Evolutionary conservation across 2,797 vertebrate genomes (phyloP).

Genomic region (Astyanax mexicanus): DNA sequence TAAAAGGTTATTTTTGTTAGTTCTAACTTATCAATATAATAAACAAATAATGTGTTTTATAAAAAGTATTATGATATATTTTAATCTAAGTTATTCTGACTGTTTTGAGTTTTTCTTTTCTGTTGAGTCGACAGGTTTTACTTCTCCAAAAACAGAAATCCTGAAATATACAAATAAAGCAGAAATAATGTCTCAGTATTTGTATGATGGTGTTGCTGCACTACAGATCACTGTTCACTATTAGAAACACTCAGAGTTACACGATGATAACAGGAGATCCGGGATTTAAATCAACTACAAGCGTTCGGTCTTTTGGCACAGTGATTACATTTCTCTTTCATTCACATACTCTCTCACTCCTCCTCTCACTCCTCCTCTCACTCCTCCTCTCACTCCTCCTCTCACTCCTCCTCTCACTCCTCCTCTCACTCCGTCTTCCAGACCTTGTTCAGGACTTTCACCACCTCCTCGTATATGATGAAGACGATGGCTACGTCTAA

Average conservation of each 20-base stretch:
- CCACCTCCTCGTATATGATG: constrained; percentile 95
- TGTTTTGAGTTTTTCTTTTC: too few relatives aligned
- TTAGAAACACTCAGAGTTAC: background rate
- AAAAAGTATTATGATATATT: too few relatives aligned
- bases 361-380: constrained; percentile 50
- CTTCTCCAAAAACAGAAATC: too few relatives aligned
- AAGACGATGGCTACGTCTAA: constrained; percentile 95
- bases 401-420: constrained; percentile 29
- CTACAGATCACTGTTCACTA: background rate
- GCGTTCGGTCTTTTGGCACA: constrained; percentile 1
- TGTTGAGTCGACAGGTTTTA: background rate
- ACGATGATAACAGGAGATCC: background rate
- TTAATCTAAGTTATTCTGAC: too few relatives aligned
- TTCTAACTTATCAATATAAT: too few relatives aligned
- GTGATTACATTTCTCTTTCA: constrained; percentile 21
- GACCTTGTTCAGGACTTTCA: constrained; percentile 90
- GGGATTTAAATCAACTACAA: background rate
- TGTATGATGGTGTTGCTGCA: background rate
- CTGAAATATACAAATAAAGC: background rate
- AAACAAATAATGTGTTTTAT: too few relatives aligned
- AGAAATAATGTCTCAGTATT: background rate
- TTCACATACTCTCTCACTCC: background rate
- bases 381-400: constrained; percentile 51
- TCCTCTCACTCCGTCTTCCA: constrained; percentile 86
- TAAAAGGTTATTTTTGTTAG: too few relatives aligned